A percentile compares a stretch with the other conserved stretches of the same genome.
Conservation (phyloP, 2,888 invertebrate species). For the Lycaena phlaeas region DNA sequence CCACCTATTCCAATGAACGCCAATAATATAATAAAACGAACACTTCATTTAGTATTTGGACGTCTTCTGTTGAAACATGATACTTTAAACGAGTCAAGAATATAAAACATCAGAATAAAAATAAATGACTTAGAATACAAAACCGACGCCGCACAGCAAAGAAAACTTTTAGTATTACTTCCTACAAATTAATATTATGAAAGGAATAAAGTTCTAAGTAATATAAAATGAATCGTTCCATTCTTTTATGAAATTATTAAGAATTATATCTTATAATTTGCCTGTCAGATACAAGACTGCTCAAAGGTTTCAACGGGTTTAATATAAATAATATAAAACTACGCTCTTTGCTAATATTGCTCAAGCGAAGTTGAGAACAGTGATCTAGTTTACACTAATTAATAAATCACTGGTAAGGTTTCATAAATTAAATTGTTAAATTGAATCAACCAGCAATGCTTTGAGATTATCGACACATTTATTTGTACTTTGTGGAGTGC, state of each 20-base stretch:
- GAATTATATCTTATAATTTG: slow-evolving; percentile 45
- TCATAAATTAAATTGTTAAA: background rate
- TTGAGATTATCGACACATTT: too few species aligned
- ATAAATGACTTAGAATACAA: too few species aligned
- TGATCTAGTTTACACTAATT: background rate
- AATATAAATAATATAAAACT: slow-evolving; percentile 22
- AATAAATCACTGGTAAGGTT: background rate
- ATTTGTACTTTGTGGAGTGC: too few species aligned
- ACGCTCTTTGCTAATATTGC: slow-evolving; percentile 16
- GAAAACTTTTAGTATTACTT: background rate
- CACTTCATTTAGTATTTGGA: too few species aligned
- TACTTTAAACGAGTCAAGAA: too few species aligned
- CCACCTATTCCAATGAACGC: too few species aligned
- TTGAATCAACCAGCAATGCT: background rate
- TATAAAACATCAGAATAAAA: too few species aligned
- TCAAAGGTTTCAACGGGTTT: slow-evolving; percentile 45
- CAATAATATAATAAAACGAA: too few species aligned
- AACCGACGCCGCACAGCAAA: background rate
- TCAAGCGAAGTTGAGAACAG: background rate
- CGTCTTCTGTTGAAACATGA: too few species aligned
- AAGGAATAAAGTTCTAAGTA: background rate
- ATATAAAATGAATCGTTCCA: slow-evolving; percentile 6
- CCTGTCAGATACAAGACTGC: slow-evolving; percentile 51
- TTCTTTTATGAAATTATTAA: slow-evolving; percentile 16
- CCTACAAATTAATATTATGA: background rate